phyloP scores from a whole-genome alignment of 2,113 vertebrate genomes.

The Dicerorhinus sumatrensis region DNA sequence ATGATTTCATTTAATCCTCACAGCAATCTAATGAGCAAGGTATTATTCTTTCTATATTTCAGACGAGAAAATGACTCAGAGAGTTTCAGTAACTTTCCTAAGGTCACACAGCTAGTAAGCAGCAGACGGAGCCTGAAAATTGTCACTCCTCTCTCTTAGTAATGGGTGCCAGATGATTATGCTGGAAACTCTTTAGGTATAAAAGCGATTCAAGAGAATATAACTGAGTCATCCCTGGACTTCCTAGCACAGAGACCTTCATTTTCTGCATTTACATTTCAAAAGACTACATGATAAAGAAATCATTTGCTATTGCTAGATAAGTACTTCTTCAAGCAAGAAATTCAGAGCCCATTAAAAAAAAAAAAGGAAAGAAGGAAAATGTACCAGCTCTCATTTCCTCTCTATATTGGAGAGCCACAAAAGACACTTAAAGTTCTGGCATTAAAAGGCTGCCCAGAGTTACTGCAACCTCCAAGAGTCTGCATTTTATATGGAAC shows the following conservation, averaged over 20 bases:
- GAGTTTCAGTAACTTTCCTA: constrained; percentile 54
- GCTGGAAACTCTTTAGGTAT: constrained; percentile 41
- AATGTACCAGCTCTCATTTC: constrained; percentile 74
- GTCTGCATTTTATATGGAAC: constrained; percentile 47
- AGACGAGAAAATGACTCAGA: constrained; percentile 43
- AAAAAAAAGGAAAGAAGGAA: constrained; percentile 29
- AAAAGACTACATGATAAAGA: constrained; percentile 82
- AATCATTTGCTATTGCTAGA: constrained; percentile 83
- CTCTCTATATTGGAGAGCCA: constrained; percentile 67
- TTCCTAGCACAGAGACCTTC: constrained; percentile 65
- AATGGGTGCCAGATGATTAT: neutral
- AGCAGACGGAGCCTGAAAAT: constrained; percentile 34
- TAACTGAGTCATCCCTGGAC: constrained; percentile 80
- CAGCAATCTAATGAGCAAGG: neutral
- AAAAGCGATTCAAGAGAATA: constrained; percentile 63
- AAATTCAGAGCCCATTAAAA: constrained; percentile 72
- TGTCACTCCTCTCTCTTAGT: neutral
- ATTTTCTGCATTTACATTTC: constrained; percentile 85
- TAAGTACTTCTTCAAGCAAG: constrained; percentile 82
- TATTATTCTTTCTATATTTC: neutral
- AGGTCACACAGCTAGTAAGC: constrained; percentile 65
- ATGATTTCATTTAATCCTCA: constrained; percentile 28
- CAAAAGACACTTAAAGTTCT: constrained; percentile 68
- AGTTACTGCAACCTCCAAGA: constrained; percentile 53
- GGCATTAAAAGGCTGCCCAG: constrained; percentile 56